These are phyloP conservation scores for Cnemophilus loriae DNA, from an alignment of 2,113 vertebrate genomes.

Conservation along the genomic window DNA sequence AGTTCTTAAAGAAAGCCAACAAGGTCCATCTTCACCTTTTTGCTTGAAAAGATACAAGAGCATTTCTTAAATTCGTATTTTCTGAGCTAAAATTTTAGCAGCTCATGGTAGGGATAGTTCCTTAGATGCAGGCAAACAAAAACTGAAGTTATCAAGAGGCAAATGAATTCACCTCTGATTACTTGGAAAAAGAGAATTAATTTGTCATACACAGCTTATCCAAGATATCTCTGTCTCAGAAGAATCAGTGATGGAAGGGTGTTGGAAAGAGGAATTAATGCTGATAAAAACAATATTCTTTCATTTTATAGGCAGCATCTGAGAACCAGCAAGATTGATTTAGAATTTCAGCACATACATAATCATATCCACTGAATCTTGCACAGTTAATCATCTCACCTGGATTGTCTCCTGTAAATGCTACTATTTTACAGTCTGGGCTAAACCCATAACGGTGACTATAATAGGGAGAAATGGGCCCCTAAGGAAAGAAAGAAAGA, in stretches of 20 bases:
- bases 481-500: constrained; percentile 67
- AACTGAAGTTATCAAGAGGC: not conserved
- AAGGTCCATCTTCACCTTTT: not conserved
- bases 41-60: not conserved
- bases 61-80: not conserved
- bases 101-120: not conserved
- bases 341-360: not conserved
- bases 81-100: not conserved
- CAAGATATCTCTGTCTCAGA: not conserved
- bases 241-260: not conserved
- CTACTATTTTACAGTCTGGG: constrained; percentile 80
- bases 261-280: not conserved
- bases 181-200: not conserved
- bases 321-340: not conserved
- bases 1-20: not conserved
- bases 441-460: constrained; percentile 81
- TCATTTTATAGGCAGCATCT: not conserved
- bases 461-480: constrained; percentile 81
- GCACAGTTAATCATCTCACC: constrained; percentile 72
- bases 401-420: constrained; percentile 96
- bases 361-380: not conserved
- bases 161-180: not conserved
- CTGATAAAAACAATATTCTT: not conserved
- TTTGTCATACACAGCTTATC: not conserved
- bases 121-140: not conserved